Conservation (phyloP, 2,113 vertebrate genomes). For the Cyrtonyx montezumae region DNA sequence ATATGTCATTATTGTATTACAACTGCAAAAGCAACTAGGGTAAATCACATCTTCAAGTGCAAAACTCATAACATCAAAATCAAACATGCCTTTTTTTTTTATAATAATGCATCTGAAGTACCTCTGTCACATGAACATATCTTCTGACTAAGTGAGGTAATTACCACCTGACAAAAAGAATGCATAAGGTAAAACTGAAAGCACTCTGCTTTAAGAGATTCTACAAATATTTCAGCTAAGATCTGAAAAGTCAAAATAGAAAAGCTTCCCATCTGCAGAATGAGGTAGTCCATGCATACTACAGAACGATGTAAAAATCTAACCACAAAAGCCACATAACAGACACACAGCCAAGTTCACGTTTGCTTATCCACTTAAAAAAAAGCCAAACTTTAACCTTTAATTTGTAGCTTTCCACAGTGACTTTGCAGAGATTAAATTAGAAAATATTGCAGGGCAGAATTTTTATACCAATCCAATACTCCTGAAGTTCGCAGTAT, state of each 20-base stretch:
- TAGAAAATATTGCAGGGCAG: neutral
- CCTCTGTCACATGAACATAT: neutral
- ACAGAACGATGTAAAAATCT: neutral
- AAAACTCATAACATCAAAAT: neutral
- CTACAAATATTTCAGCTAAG: neutral
- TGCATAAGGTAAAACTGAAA: neutral
- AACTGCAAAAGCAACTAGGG: neutral
- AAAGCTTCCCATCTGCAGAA: neutral
- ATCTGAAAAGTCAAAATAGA: neutral
- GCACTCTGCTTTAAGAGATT: neutral
- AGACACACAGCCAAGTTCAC: neutral
- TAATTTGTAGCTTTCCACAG: neutral
- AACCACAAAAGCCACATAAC: neutral
- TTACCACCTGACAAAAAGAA: neutral
- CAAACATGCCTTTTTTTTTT: neutral
- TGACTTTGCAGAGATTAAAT: neutral
- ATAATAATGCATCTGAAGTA: neutral
- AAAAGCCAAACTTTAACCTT: neutral
- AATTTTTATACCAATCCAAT: neutral
- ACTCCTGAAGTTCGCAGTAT: neutral
- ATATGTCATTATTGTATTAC: neutral
- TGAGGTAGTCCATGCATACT: neutral
- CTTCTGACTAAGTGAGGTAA: neutral
- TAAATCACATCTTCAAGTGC: neutral
- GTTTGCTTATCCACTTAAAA: neutral